These are phyloP conservation scores for Arion vulgaris DNA, from an alignment of 1,140 invertebrate genomes.

Conservation along the genomic window DNA sequence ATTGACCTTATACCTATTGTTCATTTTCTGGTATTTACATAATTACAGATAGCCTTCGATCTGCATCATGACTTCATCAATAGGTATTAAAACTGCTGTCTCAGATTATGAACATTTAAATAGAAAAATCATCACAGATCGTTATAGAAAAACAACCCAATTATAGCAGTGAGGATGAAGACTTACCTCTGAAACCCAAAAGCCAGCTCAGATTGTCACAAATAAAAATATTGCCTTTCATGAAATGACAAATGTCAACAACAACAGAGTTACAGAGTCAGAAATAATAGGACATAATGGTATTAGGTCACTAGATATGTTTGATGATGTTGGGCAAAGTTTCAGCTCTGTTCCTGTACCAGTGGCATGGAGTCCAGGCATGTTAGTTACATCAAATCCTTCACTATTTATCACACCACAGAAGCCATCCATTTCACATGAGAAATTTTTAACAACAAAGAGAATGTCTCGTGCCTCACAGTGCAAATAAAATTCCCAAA, in stretches of 20 bases:
- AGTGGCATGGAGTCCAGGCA: constrained; percentile 42
- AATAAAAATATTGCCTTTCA: not conserved
- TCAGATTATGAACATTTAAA: constrained; percentile 38
- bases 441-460: not conserved
- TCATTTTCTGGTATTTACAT: no score
- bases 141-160: not conserved
- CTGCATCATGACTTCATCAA: constrained; percentile 29
- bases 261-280: not conserved
- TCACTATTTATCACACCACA: constrained; percentile 48
- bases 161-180: constrained; percentile 18
- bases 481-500: constrained; percentile 37
- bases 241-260: not conserved
- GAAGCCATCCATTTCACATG: constrained; percentile 15
- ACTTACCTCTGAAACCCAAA: not conserved
- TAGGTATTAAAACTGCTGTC: constrained; percentile 21
- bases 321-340: not conserved
- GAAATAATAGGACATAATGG: not conserved
- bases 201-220: not conserved
- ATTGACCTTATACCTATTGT: no score
- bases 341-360: constrained; percentile 28
- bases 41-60: no score
- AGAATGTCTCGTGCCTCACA: constrained; percentile 1
- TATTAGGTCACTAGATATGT: not conserved
- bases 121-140: constrained; percentile 19
- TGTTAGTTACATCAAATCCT: constrained; percentile 22